phyloP scores from a whole-genome alignment of 2,888 invertebrate genomes.

The Monoplex corrugatus region DNA sequence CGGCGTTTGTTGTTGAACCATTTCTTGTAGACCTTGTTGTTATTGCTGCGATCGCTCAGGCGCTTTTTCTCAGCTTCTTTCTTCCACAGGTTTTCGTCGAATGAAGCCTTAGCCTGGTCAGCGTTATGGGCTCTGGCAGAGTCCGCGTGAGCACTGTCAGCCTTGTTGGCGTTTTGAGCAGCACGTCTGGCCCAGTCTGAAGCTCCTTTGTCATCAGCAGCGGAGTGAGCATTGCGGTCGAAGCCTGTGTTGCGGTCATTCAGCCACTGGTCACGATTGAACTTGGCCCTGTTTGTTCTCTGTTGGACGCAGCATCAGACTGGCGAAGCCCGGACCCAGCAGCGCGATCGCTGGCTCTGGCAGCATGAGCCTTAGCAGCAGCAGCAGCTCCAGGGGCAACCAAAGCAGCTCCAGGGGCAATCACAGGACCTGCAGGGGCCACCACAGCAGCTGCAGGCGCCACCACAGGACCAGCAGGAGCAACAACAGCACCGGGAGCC shows the following conservation, averaged over 20 bases:
- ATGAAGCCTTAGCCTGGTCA: slow-evolving; percentile 36
- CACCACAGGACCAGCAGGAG: not conserved
- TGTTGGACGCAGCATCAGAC: slow-evolving; percentile 17
- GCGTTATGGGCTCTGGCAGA: slow-evolving; percentile 41
- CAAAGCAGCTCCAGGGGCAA: not conserved
- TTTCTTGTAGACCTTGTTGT: slow-evolving; percentile 52
- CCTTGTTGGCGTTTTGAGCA: slow-evolving; percentile 31
- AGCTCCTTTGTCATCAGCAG: slow-evolving; percentile 41
- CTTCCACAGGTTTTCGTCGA: slow-evolving; percentile 51
- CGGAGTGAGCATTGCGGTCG: slow-evolving; percentile 38
- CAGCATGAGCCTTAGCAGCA: slow-evolving; percentile 15
- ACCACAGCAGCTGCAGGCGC: slow-evolving; percentile 35
- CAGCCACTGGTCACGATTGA: slow-evolving; percentile 51
- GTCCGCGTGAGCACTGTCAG: slow-evolving; percentile 42
- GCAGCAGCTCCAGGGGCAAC: too few relatives aligned
- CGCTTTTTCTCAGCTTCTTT: slow-evolving; percentile 41
- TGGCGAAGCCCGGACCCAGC: slow-evolving; percentile 34
- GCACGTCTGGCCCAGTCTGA: slow-evolving; percentile 50
- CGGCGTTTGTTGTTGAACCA: slow-evolving; percentile 49
- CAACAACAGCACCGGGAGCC: not conserved
- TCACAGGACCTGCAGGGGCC: slow-evolving; percentile 37
- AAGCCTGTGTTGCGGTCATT: slow-evolving; percentile 48
- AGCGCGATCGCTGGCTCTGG: slow-evolving; percentile 40
- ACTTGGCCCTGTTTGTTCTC: slow-evolving; percentile 43
- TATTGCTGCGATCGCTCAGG: slow-evolving; percentile 47